These are phyloP conservation scores for Agrypnia vestita DNA, from an alignment of 1,140 invertebrate genomes.

Conservation along the genomic window DNA sequence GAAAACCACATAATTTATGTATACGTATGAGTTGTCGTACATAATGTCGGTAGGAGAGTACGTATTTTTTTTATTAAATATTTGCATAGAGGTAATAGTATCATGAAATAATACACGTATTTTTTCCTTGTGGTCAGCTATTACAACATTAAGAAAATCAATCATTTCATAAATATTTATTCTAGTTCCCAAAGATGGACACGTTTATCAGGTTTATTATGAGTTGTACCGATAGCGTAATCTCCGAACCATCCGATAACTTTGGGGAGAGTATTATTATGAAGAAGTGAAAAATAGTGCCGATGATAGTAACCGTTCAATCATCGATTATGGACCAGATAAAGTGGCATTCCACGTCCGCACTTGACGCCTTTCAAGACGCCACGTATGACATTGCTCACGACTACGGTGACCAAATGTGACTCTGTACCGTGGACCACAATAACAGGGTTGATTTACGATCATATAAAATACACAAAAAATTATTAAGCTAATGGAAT, in stretches of 20 bases:
- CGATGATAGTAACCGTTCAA: slow-evolving; percentile 47
- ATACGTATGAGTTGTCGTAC: too few relatives aligned
- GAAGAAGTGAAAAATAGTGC: slow-evolving; percentile 45
- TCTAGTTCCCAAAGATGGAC: slow-evolving; percentile 6
- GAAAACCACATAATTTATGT: too few relatives aligned
- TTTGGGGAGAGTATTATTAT: slow-evolving; percentile 16
- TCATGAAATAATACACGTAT: not conserved
- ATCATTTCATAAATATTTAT: slow-evolving; percentile 5
- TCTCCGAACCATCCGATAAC: slow-evolving; percentile 44
- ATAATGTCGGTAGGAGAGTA: too few relatives aligned
- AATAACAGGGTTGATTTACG: too few relatives aligned
- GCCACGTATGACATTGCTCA: slow-evolving; percentile 2
- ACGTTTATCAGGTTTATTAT: slow-evolving; percentile 42
- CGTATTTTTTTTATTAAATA: too few relatives aligned
- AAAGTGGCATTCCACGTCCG: slow-evolving; percentile 34
- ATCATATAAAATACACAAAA: too few relatives aligned
- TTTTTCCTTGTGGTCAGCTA: not conserved
- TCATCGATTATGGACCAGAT: slow-evolving; percentile 55
- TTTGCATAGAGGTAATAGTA: not conserved
- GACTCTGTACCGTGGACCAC: not conserved
- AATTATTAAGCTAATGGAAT: too few relatives aligned
- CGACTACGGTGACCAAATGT: slow-evolving; percentile 14
- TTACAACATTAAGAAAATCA: not conserved
- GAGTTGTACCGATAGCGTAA: slow-evolving; percentile 41
- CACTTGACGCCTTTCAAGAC: slow-evolving; percentile 13